phyloP scores from a whole-genome alignment of 2,888 invertebrate genomes.

The Spatulosminthurus flaviceps region DNA sequence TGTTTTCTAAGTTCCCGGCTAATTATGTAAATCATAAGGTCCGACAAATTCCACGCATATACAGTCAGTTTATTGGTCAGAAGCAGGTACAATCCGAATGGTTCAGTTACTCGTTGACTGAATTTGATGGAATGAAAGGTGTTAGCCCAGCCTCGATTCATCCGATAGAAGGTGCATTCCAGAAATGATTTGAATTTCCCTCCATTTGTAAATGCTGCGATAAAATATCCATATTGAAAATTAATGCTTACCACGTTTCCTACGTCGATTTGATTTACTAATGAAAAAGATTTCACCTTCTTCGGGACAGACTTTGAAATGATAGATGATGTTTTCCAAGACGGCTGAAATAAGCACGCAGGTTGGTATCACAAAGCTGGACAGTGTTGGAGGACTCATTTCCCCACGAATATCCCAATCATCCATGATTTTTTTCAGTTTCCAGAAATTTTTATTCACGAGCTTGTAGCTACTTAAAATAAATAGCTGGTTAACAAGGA shows the following conservation, averaged over 20 bases:
- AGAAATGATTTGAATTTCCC: background rate
- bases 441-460: no score
- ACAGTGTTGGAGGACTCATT: background rate
- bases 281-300: background rate
- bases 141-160: slow-evolving; percentile 17
- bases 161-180: slow-evolving; percentile 5
- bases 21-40: slow-evolving; percentile 29
- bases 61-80: slow-evolving; percentile 34
- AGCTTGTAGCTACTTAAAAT: no score
- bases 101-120: background rate
- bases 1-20: background rate
- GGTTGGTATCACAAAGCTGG: background rate
- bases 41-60: slow-evolving; percentile 43
- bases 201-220: background rate
- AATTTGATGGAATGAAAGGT: background rate
- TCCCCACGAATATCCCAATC: background rate
- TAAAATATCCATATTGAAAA: background rate
- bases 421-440: background rate
- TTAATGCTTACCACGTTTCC: no score
- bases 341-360: slow-evolving; percentile 25
- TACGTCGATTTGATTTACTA: no score
- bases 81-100: background rate
- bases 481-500: background rate
- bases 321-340: slow-evolving; percentile 34
- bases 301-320: slow-evolving; percentile 8